Percentiles rank a stretch among this genome's conserved stretches.
Evolutionary conservation across 2,797 vertebrate genomes (phyloP).

Genomic region (Pseudotriccus pelzelni): DNA sequence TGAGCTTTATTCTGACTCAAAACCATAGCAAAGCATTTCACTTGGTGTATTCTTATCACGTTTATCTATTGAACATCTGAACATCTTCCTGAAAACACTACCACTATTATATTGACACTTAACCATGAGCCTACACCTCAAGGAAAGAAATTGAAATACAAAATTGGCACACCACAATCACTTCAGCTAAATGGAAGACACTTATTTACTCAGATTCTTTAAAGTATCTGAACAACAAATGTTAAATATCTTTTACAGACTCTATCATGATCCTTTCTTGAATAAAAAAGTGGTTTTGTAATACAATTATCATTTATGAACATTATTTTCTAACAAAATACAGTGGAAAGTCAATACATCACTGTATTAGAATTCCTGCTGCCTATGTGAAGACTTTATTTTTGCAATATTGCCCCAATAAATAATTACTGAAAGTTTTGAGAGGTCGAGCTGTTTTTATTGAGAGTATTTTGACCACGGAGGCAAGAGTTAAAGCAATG

Average conservation of each 20-base stretch:
- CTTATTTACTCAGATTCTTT: neutral
- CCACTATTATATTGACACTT: neutral
- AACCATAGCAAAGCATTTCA: neutral
- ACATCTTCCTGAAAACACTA: neutral
- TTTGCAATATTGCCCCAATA: neutral
- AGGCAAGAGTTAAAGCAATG: neutral
- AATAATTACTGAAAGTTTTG: neutral
- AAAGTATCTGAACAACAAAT: neutral
- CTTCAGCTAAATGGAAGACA: neutral
- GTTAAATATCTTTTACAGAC: neutral
- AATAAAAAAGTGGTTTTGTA: neutral
- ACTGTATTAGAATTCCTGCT: rapidly evolving
- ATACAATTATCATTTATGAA: neutral
- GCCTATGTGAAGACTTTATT: neutral
- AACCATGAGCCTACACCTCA: neutral
- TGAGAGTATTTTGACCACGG: neutral
- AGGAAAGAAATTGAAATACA: neutral
- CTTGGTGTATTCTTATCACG: neutral
- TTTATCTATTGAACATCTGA: neutral
- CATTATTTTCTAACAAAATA: neutral
- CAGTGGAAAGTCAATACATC: neutral
- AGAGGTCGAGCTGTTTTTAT: neutral
- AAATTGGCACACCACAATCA: neutral
- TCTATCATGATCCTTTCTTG: neutral
- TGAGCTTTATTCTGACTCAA: neutral